Base-by-base conservation (phyloP, 2,113 vertebrate species). In the Cyprinodon tularosa region DNA sequence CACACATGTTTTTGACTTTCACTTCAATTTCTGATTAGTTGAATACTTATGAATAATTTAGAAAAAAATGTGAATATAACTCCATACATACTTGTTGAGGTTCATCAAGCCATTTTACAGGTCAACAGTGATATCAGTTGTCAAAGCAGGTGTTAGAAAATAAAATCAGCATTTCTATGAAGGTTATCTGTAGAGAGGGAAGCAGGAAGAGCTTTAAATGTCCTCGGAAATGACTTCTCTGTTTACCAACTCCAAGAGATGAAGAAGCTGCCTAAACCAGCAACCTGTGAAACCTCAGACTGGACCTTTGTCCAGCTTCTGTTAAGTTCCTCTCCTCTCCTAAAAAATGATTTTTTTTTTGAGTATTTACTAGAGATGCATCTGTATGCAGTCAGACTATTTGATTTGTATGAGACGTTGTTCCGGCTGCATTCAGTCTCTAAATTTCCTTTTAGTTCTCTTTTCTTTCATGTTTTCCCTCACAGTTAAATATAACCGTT, bases 401-500 rank as follows among this genome's bases (percentile, higher is more conserved):
- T 17, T 36, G 39, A 29, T 70, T 11, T 71, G 66, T 36, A 17
- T 42, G 14, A 53, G n/a, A 65, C 36, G 40, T 66, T 73, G 22
- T 45, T 59, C 2, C 59, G 60, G 44, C 60, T 15, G 60, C 78
- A 64, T 40, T 38, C 59, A 53, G 22, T 62, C 57, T 65, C 62
- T 39, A 15, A 64, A 17, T 53, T 53, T 53, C 14, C 14, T 53
- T 53, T 53, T 53, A 53, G 48, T 17, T 71, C 53, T 42, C 44
- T 65, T 66, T 66, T 36, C 61, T 44, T 81, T 48, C 36, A 22
- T 17, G 22, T 66, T 67, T 69, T 70, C 37, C 40, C 72, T 63
- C 61, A 70, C 65, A 66, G 81, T 63, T 14, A 72, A 76, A 73
- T 3, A 77, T 59, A 68, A n/a, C 71, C 48, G 62, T 37, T 59